Evolutionary conservation across 2,113 vertebrate species (phyloP).

Genomic region (Nibea albiflora): DNA sequence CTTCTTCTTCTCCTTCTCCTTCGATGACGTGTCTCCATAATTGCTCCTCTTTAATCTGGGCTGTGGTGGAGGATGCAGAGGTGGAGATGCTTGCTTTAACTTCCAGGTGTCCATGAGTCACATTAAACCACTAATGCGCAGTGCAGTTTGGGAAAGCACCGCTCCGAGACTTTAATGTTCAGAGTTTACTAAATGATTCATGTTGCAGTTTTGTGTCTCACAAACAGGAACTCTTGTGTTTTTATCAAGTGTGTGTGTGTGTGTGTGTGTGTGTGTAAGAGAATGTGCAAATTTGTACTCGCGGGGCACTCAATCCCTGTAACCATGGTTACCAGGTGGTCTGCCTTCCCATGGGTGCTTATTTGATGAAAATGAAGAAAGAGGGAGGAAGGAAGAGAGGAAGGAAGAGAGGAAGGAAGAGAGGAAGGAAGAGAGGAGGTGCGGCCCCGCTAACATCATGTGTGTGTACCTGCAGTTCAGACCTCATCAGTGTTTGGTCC

Average conservation of each 20-base stretch:
- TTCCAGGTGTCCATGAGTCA: slow-evolving; percentile 52
- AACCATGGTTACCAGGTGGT: slow-evolving; percentile 77
- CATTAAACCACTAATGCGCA: slow-evolving; percentile 26
- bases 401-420: background rate
- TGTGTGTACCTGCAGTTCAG: background rate
- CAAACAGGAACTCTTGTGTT: slow-evolving; percentile 10
- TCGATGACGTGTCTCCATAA: slow-evolving; percentile 28
- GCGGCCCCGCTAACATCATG: background rate
- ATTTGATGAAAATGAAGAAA: slow-evolving; percentile 63
- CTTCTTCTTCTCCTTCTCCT: too few relatives aligned
- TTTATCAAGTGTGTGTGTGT: slow-evolving; percentile 20
- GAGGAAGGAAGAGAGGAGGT: slow-evolving; percentile 12
- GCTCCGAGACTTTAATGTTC: background rate
- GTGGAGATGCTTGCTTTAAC: slow-evolving; percentile 6
- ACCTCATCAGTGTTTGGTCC: background rate
- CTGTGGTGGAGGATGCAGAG: slow-evolving; percentile 26
- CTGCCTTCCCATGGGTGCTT: slow-evolving; percentile 63
- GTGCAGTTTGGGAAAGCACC: slow-evolving; percentile 24
- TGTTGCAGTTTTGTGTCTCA: background rate
- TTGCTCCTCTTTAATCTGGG: slow-evolving; percentile 8
- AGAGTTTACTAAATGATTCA: background rate
- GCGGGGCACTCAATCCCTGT: slow-evolving; percentile 59
- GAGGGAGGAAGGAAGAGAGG: background rate
- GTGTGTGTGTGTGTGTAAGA: slow-evolving; percentile 9
- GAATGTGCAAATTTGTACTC: slow-evolving; percentile 34